Conservation (phyloP, 2,113 vertebrate species). For the Hydropotes inermis region DNA sequence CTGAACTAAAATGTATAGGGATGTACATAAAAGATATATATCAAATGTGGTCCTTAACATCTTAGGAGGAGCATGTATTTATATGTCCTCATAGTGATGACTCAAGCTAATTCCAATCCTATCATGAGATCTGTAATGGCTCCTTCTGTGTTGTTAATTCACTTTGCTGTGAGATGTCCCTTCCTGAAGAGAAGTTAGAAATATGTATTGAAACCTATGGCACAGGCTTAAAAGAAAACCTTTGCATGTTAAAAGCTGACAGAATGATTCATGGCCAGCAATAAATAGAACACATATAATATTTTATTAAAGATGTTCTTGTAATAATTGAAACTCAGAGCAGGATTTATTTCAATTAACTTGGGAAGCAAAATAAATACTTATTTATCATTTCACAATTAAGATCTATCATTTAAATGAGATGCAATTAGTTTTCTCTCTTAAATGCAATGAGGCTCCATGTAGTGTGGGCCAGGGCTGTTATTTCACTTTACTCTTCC, state of each 20-base stretch:
- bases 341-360: slow-evolving; percentile 65
- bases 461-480: not conserved
- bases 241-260: slow-evolving; percentile 44
- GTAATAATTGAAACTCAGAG: slow-evolving; percentile 55
- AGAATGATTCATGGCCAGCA: slow-evolving; percentile 15
- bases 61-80: slow-evolving; percentile 61
- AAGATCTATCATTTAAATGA: slow-evolving; percentile 61
- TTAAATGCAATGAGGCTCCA: slow-evolving; percentile 49
- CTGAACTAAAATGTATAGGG: slow-evolving; percentile 76
- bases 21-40: slow-evolving; percentile 71
- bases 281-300: slow-evolving; percentile 52
- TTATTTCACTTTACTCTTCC: slow-evolving; percentile 14
- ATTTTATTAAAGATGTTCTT: slow-evolving; percentile 55
- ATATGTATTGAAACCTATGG: slow-evolving; percentile 57
- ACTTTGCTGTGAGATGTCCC: slow-evolving; percentile 1
- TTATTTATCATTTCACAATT: slow-evolving; percentile 33
- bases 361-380: slow-evolving; percentile 69
- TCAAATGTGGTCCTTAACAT: slow-evolving; percentile 63
- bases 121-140: slow-evolving; percentile 32
- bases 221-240: slow-evolving; percentile 49
- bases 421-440: slow-evolving; percentile 70
- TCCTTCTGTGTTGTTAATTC: slow-evolving; percentile 41
- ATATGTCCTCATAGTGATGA: slow-evolving; percentile 37
- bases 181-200: slow-evolving; percentile 42
- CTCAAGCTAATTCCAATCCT: slow-evolving; percentile 63